phyloP scores from a whole-genome alignment of 2,888 invertebrate genomes.

The Spatulosminthurus flaviceps region DNA sequence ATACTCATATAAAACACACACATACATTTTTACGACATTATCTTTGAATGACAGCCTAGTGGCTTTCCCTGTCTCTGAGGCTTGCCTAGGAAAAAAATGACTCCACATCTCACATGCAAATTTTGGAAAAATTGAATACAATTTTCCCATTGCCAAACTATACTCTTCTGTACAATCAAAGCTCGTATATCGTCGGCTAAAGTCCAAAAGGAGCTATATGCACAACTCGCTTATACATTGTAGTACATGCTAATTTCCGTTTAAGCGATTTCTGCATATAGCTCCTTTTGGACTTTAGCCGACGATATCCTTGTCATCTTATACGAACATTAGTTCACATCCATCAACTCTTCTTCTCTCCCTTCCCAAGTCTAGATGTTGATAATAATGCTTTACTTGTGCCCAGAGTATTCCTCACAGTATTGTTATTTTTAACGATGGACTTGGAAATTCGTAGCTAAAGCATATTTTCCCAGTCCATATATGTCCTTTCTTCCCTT shows the following conservation, averaged over 20 bases:
- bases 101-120: conserved; percentile 16
- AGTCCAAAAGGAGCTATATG: too few species aligned
- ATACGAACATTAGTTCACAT: conserved; percentile 27
- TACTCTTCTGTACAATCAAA: conserved; percentile 22
- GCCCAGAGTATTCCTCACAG: not conserved
- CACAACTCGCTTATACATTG: too few species aligned
- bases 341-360: conserved; percentile 14
- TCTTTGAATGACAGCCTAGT: conserved; percentile 16
- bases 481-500: too few species aligned
- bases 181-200: too few species aligned
- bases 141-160: conserved; percentile 4
- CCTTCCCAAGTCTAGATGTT: not conserved
- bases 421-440: conserved; percentile 24
- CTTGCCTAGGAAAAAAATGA: not conserved
- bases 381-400: not conserved
- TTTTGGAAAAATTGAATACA: conserved; percentile 18
- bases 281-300: too few species aligned
- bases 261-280: too few species aligned
- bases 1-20: not conserved
- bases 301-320: conserved; percentile 52
- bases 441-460: not conserved
- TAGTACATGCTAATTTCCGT: too few species aligned
- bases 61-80: conserved; percentile 3
- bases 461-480: too few species aligned
- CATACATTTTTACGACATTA: conserved; percentile 18